Conservation (phyloP, 1,140 invertebrate genomes). For the Vollenhovia emeryi region DNA sequence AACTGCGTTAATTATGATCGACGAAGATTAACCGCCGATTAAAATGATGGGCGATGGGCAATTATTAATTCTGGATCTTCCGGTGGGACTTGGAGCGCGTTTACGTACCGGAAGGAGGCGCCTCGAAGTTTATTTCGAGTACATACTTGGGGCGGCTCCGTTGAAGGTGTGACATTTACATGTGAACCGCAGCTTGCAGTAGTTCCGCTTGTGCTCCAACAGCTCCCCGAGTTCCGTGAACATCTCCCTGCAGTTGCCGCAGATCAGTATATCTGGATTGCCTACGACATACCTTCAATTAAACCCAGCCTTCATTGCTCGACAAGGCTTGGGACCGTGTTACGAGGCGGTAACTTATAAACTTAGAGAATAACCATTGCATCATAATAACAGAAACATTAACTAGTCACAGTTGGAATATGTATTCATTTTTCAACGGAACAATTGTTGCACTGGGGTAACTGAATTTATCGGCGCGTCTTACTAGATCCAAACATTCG, state of each 20-base stretch:
- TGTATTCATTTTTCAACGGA: background rate
- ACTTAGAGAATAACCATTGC: conserved; percentile 20
- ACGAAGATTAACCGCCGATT: background rate
- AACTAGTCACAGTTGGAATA: background rate
- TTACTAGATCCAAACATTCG: background rate
- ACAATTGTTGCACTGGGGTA: background rate
- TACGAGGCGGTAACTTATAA: conserved; percentile 17
- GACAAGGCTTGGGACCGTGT: conserved; percentile 21
- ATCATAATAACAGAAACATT: background rate
- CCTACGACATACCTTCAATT: conserved; percentile 84
- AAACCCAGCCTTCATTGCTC: conserved; percentile 40
- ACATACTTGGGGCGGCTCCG: conserved; percentile 85
- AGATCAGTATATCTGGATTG: conserved; percentile 95
- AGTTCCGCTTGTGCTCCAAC: conserved; percentile 94
- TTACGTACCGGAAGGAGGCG: conserved; percentile 39
- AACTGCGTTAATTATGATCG: conserved; percentile 12
- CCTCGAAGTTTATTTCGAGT: conserved; percentile 64
- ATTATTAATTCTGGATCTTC: conserved; percentile 58
- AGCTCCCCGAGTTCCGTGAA: conserved; percentile 93
- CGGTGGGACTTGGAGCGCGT: conserved; percentile 60
- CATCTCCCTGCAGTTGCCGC: conserved; percentile 94
- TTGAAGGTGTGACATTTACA: conserved; percentile 91
- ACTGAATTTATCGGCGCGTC: background rate
- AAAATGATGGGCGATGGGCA: conserved; percentile 7
- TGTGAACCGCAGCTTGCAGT: conserved; percentile 94